Conservation (phyloP, 2,797 vertebrate species). For the Eurystomus glaucurus region DNA sequence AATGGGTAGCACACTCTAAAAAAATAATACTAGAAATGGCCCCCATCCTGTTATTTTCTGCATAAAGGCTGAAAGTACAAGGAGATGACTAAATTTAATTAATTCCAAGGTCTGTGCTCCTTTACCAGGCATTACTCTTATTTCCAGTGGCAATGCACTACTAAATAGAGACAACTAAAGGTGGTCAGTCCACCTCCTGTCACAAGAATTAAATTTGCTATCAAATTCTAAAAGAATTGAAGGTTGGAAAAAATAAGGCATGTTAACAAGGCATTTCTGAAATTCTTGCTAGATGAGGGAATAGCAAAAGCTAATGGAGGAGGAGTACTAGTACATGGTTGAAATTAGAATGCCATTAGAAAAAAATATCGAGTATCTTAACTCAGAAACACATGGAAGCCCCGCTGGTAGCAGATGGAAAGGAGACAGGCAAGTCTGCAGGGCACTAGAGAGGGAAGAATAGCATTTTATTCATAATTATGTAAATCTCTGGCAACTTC, state of each 20-base stretch:
- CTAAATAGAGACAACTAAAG: not conserved
- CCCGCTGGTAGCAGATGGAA: not conserved
- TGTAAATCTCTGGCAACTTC: not conserved
- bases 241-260: not conserved
- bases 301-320: not conserved
- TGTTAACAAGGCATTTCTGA: not conserved
- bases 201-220: not conserved
- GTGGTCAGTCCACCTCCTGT: not conserved
- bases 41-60: not conserved
- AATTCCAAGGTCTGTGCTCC: not conserved
- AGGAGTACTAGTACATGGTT: not conserved
- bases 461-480: not conserved
- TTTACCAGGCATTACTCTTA: not conserved
- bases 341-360: not conserved
- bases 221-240: not conserved
- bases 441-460: not conserved
- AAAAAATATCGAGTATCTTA: not conserved
- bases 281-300: not conserved
- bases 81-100: not conserved
- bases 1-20: not conserved
- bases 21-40: not conserved
- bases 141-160: not conserved
- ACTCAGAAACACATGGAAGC: not conserved
- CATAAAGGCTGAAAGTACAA: not conserved
- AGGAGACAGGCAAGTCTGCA: not conserved